phyloP scores from a whole-genome alignment of 2,113 vertebrate species.

The Semnornis frantzii region DNA sequence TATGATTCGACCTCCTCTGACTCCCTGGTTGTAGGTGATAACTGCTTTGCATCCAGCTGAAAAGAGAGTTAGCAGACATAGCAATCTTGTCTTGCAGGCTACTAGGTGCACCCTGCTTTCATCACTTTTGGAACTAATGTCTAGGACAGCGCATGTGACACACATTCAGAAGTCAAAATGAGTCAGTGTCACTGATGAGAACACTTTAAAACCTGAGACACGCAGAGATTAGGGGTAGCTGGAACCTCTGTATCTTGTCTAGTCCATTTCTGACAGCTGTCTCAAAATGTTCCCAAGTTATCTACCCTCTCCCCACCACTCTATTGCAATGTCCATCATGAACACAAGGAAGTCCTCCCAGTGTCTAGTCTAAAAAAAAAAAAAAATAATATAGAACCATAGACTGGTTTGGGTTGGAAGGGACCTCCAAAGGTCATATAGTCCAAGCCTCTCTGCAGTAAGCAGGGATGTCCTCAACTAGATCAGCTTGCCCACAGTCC shows the following conservation, averaged over 20 bases:
- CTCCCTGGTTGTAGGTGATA: conserved; percentile 88
- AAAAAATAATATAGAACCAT: too few species aligned
- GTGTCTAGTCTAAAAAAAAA: not conserved
- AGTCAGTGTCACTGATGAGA: not conserved
- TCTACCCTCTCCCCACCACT: not conserved
- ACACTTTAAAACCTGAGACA: not conserved
- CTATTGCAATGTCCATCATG: not conserved
- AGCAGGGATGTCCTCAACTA: too few species aligned
- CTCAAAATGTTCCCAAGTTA: not conserved
- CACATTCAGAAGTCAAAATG: not conserved
- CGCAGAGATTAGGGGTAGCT: not conserved
- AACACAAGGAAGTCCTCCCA: not conserved
- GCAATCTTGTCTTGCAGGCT: not conserved
- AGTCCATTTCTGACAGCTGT: not conserved
- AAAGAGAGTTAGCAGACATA: conserved; percentile 13
- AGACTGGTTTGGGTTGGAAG: too few species aligned
- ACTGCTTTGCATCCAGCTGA: conserved; percentile 89
- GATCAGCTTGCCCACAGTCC: too few species aligned
- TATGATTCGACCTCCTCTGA: conserved; percentile 83
- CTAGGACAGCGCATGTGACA: not conserved
- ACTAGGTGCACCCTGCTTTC: not conserved
- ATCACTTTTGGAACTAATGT: not conserved
- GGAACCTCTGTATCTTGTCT: not conserved
- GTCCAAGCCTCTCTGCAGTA: too few species aligned
- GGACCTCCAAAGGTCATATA: too few species aligned